These are phyloP conservation scores for Xanthia togata DNA, from an alignment of 2,888 invertebrate species.

Conservation along the genomic window DNA sequence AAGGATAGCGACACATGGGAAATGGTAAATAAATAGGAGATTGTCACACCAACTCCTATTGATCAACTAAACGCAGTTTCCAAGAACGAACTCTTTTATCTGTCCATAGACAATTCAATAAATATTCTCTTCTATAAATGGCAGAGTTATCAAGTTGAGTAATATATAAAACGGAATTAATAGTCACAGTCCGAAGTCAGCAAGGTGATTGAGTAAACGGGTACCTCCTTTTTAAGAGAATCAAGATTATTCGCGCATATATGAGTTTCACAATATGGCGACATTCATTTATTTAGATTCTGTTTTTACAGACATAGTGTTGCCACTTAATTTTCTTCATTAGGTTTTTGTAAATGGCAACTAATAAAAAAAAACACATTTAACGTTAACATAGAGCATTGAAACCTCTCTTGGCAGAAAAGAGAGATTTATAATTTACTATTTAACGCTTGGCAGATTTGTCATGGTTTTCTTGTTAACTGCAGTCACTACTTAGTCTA, in stretches of 20 bases:
- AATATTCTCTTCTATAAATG: slow-evolving; percentile 41
- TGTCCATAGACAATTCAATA: slow-evolving; percentile 45
- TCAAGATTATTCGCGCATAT: slow-evolving; percentile 38
- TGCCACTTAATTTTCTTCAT: neutral
- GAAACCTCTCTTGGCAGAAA: neutral
- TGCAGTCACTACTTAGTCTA: no score
- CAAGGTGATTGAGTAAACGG: slow-evolving; percentile 57
- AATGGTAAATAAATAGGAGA: neutral
- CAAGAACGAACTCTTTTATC: slow-evolving; percentile 6
- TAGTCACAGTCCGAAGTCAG: slow-evolving; percentile 35
- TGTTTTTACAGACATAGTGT: neutral
- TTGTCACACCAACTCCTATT: neutral
- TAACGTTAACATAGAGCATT: no score
- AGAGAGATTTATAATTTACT: no score
- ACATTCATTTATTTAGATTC: slow-evolving; percentile 41
- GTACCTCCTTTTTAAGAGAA: slow-evolving; percentile 53
- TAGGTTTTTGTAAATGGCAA: neutral
- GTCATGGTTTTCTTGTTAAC: neutral
- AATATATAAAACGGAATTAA: slow-evolving; percentile 54
- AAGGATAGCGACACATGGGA: neutral
- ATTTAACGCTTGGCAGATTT: neutral
- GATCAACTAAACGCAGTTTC: neutral
- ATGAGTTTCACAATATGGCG: slow-evolving; percentile 32
- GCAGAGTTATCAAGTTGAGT: slow-evolving; percentile 43
- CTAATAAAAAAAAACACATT: neutral